Evolutionary conservation across 2,797 vertebrate species (phyloP), one percentile per base, ranked within the genome.

Genomic region (Chaetophractus vellerosus): DNA sequence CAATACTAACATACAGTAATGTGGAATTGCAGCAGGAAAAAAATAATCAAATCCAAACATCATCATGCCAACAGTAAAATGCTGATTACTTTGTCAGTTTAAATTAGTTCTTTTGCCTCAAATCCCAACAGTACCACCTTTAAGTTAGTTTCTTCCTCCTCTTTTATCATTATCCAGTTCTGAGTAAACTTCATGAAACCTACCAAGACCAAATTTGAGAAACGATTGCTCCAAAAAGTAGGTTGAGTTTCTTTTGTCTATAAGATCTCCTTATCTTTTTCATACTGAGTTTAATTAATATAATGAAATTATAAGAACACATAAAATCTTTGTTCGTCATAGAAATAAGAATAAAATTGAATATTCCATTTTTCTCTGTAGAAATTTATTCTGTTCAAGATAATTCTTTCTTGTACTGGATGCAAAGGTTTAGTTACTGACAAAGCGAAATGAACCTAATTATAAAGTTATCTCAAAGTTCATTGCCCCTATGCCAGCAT

Each of bases 381-480:
- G 8, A 88, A 93, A 90, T 78, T 38, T 66, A 81, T 50, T 94
- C 33, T 41, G 23, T 23, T 48, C 38, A 52, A 83, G 64, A 85
- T 69, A 84, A 59, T 88, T 94, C 3, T 85, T 91, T 78, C 55
- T 87, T 64, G 10, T 71, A 38, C 48, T 78, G 63, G 28, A 48
- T 82, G 66, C 75, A 55, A 90, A 92, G 12, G n/a, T 63, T 88
- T 94, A 82, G 74, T 91, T 95, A 80, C 57, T 94, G 64, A 92
- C 59, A 96, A 92, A 88, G 64, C 26, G 95, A 96, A 88, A 90
- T 91, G 79, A 94, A 68, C 15, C 45, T 92, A 96, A 93, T 90
- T 93, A 79, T 81, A 55, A 87, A 90, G 36, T 91, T 94, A 82
- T 92, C 68, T 93, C 68, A 92, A 33, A 91, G 78, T 52, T 93